Percentiles rank a stretch among this genome's conserved stretches.
These are phyloP conservation scores for Cyanoderma ruficeps DNA, from an alignment of 2,113 vertebrate genomes.

Conservation along the genomic window DNA sequence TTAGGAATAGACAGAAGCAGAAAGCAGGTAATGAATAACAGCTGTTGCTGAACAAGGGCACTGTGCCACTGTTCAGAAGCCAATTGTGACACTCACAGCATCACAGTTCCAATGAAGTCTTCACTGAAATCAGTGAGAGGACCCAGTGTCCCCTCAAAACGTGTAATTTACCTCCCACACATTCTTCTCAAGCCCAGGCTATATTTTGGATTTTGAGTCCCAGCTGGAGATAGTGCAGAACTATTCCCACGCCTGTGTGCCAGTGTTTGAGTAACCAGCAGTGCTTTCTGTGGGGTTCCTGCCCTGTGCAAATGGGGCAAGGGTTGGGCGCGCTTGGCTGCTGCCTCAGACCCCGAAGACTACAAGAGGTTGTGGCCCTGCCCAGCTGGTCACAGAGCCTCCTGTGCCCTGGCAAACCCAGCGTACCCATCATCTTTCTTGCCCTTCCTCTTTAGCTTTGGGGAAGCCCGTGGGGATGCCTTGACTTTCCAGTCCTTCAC, in stretches of 20 bases:
- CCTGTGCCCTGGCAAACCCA: background rate
- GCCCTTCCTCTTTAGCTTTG: conserved; percentile 88
- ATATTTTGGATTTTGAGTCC: background rate
- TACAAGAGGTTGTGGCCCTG: background rate
- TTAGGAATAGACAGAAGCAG: background rate
- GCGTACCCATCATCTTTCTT: conserved; percentile 89
- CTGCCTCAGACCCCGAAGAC: background rate
- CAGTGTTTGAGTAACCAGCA: background rate
- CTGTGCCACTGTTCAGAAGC: background rate
- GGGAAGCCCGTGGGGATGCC: conserved; percentile 87
- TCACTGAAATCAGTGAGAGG: background rate
- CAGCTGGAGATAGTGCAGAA: background rate
- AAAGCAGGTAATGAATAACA: background rate
- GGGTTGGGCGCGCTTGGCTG: background rate
- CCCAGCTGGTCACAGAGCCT: background rate
- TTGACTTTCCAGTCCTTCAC: conserved; percentile 94
- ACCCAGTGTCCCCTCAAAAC: background rate
- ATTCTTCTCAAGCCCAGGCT: background rate
- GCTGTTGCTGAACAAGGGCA: background rate
- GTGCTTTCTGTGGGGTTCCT: background rate
- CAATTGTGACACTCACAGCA: background rate
- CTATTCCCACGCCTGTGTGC: background rate
- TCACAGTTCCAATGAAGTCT: background rate
- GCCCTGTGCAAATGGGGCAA: rapidly evolving
- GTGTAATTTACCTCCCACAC: background rate